Evolutionary conservation across 2,113 vertebrate genomes (phyloP).

Genomic region (Anolis carolinensis): DNA sequence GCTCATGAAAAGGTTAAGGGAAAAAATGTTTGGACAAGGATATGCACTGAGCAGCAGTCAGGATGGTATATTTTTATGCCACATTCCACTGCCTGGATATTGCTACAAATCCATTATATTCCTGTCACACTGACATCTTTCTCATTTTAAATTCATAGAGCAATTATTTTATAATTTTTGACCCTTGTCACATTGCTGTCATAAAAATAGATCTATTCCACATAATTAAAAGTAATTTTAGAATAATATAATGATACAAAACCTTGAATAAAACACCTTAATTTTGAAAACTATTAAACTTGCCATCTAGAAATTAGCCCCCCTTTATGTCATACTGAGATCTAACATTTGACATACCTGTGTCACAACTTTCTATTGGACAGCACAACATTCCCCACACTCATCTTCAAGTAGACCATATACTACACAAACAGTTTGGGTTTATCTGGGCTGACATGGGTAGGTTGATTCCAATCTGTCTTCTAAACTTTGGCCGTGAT

Average conservation of each 20-base stretch:
- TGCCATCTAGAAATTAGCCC: neutral
- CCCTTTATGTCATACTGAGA: constrained; percentile 15
- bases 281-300: constrained; percentile 23
- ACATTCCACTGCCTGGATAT: neutral
- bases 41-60: neutral
- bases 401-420: no score
- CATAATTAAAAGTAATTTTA: constrained; percentile 48
- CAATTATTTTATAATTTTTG: constrained; percentile 34
- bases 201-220: constrained; percentile 24
- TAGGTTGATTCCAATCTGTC: no score
- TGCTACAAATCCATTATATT: accelerated
- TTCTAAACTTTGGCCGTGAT: neutral
- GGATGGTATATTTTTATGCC: neutral
- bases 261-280: constrained; percentile 15
- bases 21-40: neutral
- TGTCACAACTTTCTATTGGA: neutral
- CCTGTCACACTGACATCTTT: accelerated
- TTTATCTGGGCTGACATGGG: no score
- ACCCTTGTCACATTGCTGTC: constrained; percentile 32
- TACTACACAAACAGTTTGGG: no score
- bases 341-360: neutral
- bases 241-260: constrained; percentile 32
- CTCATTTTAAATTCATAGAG: constrained; percentile 22
- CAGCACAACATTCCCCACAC: neutral
- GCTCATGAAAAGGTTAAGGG: neutral